Evolutionary conservation across 2,113 vertebrate species (phyloP).

Genomic region (Pollachius pollachius): DNA sequence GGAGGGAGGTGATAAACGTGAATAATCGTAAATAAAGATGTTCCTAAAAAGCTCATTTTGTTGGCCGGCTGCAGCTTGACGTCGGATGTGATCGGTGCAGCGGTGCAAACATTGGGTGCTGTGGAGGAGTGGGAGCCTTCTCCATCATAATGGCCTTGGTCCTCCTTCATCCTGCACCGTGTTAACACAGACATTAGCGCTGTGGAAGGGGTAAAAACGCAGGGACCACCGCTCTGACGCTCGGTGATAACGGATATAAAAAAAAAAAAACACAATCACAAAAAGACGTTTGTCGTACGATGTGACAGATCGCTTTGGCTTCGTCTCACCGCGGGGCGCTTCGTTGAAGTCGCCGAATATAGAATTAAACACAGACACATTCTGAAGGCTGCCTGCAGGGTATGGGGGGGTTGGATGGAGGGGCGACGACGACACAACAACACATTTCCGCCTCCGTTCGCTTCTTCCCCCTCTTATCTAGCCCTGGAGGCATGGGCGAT

Average conservation of each 20-base stretch:
- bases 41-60: too few relatives aligned
- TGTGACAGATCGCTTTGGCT: conserved; percentile 37
- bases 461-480: too few relatives aligned
- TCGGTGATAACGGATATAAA: background rate
- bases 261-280: conserved; percentile 18
- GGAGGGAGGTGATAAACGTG: too few relatives aligned
- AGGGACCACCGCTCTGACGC: background rate
- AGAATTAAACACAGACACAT: conserved; percentile 50
- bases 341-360: conserved; percentile 35
- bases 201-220: conserved; percentile 26
- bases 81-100: background rate
- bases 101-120: background rate
- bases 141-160: conserved; percentile 9
- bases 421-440: too few relatives aligned
- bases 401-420: too few relatives aligned
- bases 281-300: conserved; percentile 32
- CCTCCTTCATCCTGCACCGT: conserved; percentile 2
- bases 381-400: conserved; percentile 26
- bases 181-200: background rate
- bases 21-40: too few relatives aligned
- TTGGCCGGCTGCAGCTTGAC: too few relatives aligned
- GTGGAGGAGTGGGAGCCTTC: conserved; percentile 14
- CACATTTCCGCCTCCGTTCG: too few relatives aligned
- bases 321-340: conserved; percentile 34
- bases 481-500: too few relatives aligned